Percentiles rank a stretch among this genome's conserved stretches.
Conservation (phyloP, 2,888 invertebrate genomes). For the Syritta pipiens region DNA sequence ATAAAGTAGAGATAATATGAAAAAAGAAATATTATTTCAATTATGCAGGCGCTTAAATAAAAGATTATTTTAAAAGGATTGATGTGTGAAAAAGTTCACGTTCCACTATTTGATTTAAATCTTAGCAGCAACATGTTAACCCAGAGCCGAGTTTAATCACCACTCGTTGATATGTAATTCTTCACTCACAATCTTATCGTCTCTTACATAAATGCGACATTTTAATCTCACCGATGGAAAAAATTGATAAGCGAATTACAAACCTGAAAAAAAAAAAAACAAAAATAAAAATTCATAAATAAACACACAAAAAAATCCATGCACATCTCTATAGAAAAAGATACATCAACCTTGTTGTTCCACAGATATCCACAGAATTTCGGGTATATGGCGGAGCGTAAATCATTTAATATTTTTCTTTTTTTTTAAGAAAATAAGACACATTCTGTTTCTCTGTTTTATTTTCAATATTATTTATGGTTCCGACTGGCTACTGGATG, state of each 20-base stretch:
- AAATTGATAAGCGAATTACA: conserved; percentile 8
- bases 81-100: too few species aligned
- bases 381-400: conserved; percentile 12
- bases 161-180: too few species aligned
- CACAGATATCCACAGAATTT: neutral
- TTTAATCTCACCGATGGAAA: neutral
- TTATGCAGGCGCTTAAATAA: too few species aligned
- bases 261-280: too few species aligned
- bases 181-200: too few species aligned
- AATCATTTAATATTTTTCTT: conserved; percentile 34
- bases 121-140: too few species aligned
- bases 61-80: too few species aligned
- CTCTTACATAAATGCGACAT: too few species aligned
- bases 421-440: neutral
- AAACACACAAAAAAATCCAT: neutral
- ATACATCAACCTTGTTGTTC: conserved; percentile 18
- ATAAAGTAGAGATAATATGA: too few species aligned
- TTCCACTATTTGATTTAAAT: too few species aligned
- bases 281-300: conserved; percentile 33
- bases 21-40: too few species aligned
- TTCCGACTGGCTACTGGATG: neutral
- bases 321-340: neutral
- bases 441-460: neutral
- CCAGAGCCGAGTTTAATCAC: too few species aligned
- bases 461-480: conserved; percentile 25